Conservation (phyloP, 1,140 invertebrate genomes). For the Drosophila teissieri region DNA sequence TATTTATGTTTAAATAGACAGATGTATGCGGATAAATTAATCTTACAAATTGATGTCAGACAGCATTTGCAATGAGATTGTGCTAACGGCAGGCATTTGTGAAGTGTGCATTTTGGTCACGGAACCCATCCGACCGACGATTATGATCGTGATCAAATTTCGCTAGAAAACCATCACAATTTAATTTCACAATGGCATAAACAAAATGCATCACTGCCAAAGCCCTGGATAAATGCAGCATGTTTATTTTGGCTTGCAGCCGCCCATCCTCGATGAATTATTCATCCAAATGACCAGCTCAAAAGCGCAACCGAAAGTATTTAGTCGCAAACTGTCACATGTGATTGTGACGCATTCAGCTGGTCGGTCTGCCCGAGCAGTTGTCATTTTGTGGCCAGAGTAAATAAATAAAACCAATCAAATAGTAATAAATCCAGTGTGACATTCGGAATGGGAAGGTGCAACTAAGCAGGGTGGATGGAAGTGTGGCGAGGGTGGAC, state of each 20-base stretch:
- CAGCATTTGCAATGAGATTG: conserved; percentile 58
- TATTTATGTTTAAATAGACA: conserved; percentile 31
- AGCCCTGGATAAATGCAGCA: conserved; percentile 50
- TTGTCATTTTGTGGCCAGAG: conserved; percentile 61
- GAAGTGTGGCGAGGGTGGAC: conserved; percentile 1
- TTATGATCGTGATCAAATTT: conserved; percentile 37
- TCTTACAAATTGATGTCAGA: conserved; percentile 53
- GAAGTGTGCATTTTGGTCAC: conserved; percentile 28
- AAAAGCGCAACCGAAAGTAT: conserved; percentile 51
- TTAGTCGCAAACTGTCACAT: conserved; percentile 66
- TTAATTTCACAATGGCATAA: conserved; percentile 52
- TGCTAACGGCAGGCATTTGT: conserved; percentile 54
- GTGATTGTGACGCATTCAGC: conserved; percentile 44
- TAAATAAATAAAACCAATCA: conserved; percentile 69
- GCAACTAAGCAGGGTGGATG: not conserved
- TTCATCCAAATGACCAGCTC: conserved; percentile 56
- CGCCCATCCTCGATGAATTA: conserved; percentile 46
- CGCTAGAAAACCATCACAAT: conserved; percentile 60
- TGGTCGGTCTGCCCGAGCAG: conserved; percentile 29
- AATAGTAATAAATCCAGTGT: conserved; percentile 56
- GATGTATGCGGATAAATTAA: conserved; percentile 44
- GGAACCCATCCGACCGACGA: conserved; percentile 21
- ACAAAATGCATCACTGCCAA: conserved; percentile 25
- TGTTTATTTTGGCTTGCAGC: conserved; percentile 63
- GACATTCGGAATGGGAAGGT: conserved; percentile 20